These are phyloP conservation scores for Danio aesculapii DNA, from an alignment of 2,797 vertebrate genomes.

Conservation along the genomic window DNA sequence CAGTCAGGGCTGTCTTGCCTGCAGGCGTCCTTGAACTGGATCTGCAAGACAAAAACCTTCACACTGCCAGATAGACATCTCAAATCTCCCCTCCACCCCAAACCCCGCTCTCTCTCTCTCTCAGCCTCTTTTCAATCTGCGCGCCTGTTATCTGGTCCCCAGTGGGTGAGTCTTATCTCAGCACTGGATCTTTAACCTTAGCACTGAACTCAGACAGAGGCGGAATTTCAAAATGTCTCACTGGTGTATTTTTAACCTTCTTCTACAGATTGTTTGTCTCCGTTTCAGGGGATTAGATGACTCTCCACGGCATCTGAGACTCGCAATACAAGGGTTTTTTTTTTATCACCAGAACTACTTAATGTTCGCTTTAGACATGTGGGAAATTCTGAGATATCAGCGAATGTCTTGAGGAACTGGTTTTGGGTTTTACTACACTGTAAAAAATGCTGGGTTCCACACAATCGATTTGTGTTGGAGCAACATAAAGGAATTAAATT, in stretches of 20 bases:
- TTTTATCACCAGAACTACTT: not conserved
- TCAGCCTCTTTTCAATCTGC: slow-evolving; percentile 72
- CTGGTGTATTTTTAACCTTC: slow-evolving; percentile 64
- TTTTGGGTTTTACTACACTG: not conserved
- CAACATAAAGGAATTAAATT: no score
- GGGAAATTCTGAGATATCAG: not conserved
- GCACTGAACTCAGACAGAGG: slow-evolving; percentile 76
- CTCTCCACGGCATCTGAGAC: not conserved
- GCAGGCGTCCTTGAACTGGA: slow-evolving; percentile 99
- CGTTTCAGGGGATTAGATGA: slow-evolving; percentile 39
- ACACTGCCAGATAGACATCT: slow-evolving; percentile 96
- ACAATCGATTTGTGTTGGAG: no score
- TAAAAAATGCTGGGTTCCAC: not conserved
- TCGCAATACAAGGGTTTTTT: not conserved
- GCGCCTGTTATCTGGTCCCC: slow-evolving; percentile 72
- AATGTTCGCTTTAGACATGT: not conserved
- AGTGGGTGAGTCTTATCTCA: slow-evolving; percentile 89
- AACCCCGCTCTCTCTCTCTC: not conserved
- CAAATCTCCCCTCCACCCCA: slow-evolving; percentile 71
- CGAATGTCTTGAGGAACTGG: not conserved
- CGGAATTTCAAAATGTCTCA: slow-evolving; percentile 81
- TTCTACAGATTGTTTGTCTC: slow-evolving; percentile 42
- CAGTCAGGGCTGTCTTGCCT: slow-evolving; percentile 94
- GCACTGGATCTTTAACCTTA: slow-evolving; percentile 93
- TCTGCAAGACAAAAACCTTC: slow-evolving; percentile 99